phyloP scores from a whole-genome alignment of 2,797 vertebrate genomes.

The Pagetopsis macropterus region DNA sequence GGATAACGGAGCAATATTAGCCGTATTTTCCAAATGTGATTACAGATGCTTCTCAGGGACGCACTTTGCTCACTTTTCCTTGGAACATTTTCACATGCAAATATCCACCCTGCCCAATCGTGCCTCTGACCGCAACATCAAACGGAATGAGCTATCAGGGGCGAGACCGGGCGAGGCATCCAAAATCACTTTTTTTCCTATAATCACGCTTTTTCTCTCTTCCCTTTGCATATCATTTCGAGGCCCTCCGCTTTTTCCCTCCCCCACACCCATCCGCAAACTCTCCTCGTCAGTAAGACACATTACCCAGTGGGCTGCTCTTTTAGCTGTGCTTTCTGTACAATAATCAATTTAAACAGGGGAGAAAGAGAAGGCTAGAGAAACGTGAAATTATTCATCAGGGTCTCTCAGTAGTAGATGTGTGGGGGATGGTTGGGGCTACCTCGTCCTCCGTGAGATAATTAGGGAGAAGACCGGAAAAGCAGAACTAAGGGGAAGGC shows the following conservation, averaged over 20 bases:
- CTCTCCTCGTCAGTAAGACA: constrained; percentile 76
- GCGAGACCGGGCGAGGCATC: constrained; percentile 56
- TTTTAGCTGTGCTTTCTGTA: constrained; percentile 79
- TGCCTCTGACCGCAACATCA: constrained; percentile 79
- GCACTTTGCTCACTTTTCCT: constrained; percentile 45
- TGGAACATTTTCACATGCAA: constrained; percentile 55
- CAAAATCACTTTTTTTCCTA: constrained; percentile 69
- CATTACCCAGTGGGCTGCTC: constrained; percentile 78
- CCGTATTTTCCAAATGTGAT: constrained; percentile 59
- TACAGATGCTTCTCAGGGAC: constrained; percentile 58
- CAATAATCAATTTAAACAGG: constrained; percentile 83
- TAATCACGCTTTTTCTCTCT: constrained; percentile 68
- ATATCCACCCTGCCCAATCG: constrained; percentile 56
- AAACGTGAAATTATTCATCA: constrained; percentile 85
- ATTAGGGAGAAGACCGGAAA: constrained; percentile 74
- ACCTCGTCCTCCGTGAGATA: constrained; percentile 70
- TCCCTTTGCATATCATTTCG: constrained; percentile 67
- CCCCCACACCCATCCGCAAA: constrained; percentile 63
- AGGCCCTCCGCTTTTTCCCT: constrained; percentile 29
- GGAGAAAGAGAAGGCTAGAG: constrained; percentile 72
- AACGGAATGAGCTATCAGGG: constrained; percentile 80
- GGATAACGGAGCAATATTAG: constrained; percentile 47
- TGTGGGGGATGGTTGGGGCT: constrained; percentile 71
- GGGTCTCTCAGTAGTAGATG: constrained; percentile 65
- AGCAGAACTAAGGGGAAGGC: constrained; percentile 47